phyloP scores from a whole-genome alignment of 2,797 vertebrate genomes.

The Chaetophractus vellerosus region DNA sequence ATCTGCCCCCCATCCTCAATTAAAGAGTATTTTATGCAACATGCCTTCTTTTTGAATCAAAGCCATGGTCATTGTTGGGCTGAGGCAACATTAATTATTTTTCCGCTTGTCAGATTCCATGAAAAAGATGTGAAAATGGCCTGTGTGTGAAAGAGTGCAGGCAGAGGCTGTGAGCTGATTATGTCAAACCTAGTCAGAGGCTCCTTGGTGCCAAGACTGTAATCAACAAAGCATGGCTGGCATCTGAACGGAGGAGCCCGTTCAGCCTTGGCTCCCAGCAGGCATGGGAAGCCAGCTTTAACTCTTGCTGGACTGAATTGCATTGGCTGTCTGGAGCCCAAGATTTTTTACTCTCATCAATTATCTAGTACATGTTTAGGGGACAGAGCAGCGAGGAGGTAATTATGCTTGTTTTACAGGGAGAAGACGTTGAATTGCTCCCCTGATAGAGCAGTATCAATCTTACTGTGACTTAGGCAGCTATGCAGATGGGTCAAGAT shows the following conservation, averaged over 20 bases:
- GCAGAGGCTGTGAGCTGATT: constrained; percentile 95
- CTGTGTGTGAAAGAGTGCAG: constrained; percentile 94
- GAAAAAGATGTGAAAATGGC: constrained; percentile 95
- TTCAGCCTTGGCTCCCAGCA: constrained; percentile 78
- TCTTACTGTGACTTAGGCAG: background rate
- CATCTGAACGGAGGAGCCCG: constrained; percentile 95
- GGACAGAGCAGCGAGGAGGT: background rate
- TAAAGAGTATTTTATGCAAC: constrained; percentile 96
- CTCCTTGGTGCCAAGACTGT: constrained; percentile 95
- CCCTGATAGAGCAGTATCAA: background rate
- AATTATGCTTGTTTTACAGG: background rate
- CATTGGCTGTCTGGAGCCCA: background rate
- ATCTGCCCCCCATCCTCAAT: constrained; percentile 94
- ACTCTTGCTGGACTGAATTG: constrained; percentile 62
- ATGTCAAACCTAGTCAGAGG: constrained; percentile 98
- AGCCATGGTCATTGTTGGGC: constrained; percentile 96
- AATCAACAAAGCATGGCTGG: constrained; percentile 97
- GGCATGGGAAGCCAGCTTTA: constrained; percentile 63
- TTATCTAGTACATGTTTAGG: background rate
- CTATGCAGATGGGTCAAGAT: background rate
- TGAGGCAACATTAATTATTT: constrained; percentile 99
- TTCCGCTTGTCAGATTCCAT: constrained; percentile 99
- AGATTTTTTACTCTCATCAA: background rate
- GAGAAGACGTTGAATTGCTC: background rate
- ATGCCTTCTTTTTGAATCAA: constrained; percentile 94